Evolutionary conservation across 2,113 vertebrate species (phyloP).

Genomic region (Ophiodon elongatus): DNA sequence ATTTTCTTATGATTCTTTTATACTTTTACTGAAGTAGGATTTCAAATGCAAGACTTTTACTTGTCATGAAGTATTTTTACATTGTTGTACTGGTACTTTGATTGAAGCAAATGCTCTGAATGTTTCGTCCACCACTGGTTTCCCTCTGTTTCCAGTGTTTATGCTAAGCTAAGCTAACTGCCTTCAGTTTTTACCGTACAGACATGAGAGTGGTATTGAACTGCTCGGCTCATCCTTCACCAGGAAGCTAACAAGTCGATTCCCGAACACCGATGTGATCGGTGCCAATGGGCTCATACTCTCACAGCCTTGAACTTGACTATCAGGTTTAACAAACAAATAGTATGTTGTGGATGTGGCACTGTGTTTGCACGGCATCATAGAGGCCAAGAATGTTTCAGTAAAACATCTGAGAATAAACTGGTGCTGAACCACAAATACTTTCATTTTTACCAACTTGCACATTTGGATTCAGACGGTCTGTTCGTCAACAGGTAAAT

Average conservation of each 20-base stretch:
- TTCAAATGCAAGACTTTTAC: no score
- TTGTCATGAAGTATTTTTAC: no score
- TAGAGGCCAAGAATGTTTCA: not conserved
- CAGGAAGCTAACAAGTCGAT: not conserved
- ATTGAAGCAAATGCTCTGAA: no score
- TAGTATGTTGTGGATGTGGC: not conserved
- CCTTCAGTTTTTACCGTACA: not conserved
- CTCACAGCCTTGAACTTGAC: not conserved
- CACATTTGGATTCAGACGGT: not conserved
- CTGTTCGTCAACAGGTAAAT: not conserved
- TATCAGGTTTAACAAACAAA: not conserved
- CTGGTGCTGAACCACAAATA: not conserved
- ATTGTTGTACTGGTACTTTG: no score
- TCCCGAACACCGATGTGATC: not conserved
- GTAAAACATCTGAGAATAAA: no score
- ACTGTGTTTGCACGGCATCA: not conserved
- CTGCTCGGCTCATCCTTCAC: not conserved
- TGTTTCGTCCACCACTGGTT: no score
- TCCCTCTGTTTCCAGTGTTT: no score
- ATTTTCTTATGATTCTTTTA: no score
- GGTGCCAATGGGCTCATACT: not conserved
- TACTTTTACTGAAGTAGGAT: no score
- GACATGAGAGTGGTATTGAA: no score
- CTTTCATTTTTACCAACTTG: no score
- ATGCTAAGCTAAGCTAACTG: not conserved